phyloP scores from a whole-genome alignment of 2,888 invertebrate species.

The Crossocerus cetratus region DNA sequence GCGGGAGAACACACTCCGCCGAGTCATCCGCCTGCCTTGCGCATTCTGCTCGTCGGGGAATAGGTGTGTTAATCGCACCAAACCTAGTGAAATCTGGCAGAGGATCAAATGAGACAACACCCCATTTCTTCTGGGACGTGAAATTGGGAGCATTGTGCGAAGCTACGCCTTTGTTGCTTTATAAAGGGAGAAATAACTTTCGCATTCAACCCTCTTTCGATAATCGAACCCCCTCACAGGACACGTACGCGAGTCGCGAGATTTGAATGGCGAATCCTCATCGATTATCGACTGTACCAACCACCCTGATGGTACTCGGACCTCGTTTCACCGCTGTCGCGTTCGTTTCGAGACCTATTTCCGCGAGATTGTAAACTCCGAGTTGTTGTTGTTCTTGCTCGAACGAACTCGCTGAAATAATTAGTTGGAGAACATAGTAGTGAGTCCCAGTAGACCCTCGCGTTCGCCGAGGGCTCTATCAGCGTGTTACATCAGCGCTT shows the following conservation, averaged over 20 bases:
- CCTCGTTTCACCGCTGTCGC: slow-evolving; percentile 24
- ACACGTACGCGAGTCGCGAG: slow-evolving; percentile 14
- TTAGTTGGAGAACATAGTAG: not conserved
- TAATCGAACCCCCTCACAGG: not conserved
- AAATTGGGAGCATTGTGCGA: not conserved
- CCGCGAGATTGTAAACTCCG: slow-evolving; percentile 27
- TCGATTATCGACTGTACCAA: slow-evolving; percentile 55
- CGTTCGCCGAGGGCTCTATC: not conserved
- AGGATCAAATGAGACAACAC: not conserved
- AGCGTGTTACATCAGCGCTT: not conserved
- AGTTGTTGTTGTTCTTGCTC: not conserved
- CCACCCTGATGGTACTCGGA: slow-evolving; percentile 45
- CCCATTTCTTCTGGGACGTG: not conserved
- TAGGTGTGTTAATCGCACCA: not conserved
- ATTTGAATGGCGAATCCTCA: slow-evolving; percentile 43
- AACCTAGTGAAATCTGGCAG: not conserved
- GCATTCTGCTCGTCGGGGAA: not conserved
- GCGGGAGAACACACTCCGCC: not conserved
- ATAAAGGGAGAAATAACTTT: too few relatives aligned
- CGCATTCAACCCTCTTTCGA: not conserved
- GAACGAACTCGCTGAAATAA: not conserved
- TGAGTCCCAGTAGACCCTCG: not conserved
- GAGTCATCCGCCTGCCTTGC: not conserved
- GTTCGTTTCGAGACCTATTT: slow-evolving; percentile 10
- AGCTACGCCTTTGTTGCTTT: not conserved